Conservation (phyloP, 1,140 invertebrate species). For the Sarcophaga peregrina region DNA sequence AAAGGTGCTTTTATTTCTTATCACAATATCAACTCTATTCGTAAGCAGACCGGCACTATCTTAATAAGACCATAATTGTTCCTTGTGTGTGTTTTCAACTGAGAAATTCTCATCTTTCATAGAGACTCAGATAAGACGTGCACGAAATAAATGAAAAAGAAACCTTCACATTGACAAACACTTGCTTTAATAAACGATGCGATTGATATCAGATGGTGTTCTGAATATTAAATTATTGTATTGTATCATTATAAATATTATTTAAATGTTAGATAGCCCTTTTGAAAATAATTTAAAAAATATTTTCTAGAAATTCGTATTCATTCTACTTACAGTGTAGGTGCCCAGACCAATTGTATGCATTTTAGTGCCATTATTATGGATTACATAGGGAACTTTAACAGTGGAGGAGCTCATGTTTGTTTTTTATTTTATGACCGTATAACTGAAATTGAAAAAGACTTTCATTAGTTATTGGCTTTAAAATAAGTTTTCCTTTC, state of each 20-base stretch:
- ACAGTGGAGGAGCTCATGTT: conserved; percentile 23
- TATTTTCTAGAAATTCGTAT: background rate
- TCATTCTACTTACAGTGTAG: conserved; percentile 73
- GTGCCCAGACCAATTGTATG: conserved; percentile 82
- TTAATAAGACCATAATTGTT: too few species aligned
- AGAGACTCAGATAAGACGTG: too few species aligned
- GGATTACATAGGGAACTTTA: conserved; percentile 62
- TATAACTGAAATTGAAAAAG: background rate
- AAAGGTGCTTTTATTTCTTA: too few species aligned
- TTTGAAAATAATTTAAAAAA: too few species aligned
- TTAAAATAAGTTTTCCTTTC: too few species aligned
- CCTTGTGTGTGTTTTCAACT: too few species aligned
- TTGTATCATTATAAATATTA: too few species aligned
- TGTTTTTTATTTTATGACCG: background rate
- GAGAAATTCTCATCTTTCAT: too few species aligned
- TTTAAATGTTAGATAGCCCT: too few species aligned
- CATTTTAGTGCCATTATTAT: conserved; percentile 75
- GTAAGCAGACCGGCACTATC: too few species aligned
- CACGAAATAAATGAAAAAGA: background rate
- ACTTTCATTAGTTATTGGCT: background rate
- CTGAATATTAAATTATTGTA: background rate
- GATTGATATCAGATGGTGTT: background rate
- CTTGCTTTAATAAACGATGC: background rate
- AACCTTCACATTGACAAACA: background rate
- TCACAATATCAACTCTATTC: too few species aligned